A percentile compares a stretch with the other conserved stretches of the same genome.
phyloP scores from a whole-genome alignment of 2,888 invertebrate genomes.

The Pandemis cinnamomeana region DNA sequence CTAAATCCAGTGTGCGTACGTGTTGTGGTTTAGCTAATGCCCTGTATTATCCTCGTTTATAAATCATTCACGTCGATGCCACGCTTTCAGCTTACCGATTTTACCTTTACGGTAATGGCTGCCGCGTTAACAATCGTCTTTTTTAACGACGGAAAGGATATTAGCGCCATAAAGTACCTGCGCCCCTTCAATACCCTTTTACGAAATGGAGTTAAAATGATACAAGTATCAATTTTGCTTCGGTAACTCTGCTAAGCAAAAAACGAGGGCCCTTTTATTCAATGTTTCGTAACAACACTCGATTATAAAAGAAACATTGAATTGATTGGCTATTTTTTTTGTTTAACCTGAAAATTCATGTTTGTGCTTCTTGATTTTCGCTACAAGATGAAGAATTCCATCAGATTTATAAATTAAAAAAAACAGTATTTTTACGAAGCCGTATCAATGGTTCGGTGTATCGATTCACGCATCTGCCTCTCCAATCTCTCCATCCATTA shows the following conservation, averaged over 20 bases:
- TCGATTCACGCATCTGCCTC: constrained; percentile 36
- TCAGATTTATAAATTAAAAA: not conserved
- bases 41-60: constrained; percentile 70
- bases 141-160: constrained; percentile 49
- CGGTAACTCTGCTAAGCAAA: constrained; percentile 24
- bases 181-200: constrained; percentile 34
- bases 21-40: constrained; percentile 75
- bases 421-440: not conserved
- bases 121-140: constrained; percentile 51
- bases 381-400: not conserved
- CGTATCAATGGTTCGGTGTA: constrained; percentile 9
- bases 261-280: constrained; percentile 13
- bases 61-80: constrained; percentile 78
- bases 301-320: constrained; percentile 6
- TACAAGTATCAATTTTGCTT: constrained; percentile 34
- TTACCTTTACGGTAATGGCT: constrained; percentile 49
- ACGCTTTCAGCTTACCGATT: constrained; percentile 53
- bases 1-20: constrained; percentile 68
- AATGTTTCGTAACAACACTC: constrained; percentile 10
- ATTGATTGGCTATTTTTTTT: constrained; percentile 7
- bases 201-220: constrained; percentile 38
- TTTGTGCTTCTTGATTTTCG: not conserved
- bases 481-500: constrained; percentile 25
- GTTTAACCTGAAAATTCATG: not conserved
- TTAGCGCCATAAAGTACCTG: constrained; percentile 50